Percentiles rank a stretch among this genome's conserved stretches.
phyloP scores from a whole-genome alignment of 2,113 vertebrate species.

The human region DNA sequence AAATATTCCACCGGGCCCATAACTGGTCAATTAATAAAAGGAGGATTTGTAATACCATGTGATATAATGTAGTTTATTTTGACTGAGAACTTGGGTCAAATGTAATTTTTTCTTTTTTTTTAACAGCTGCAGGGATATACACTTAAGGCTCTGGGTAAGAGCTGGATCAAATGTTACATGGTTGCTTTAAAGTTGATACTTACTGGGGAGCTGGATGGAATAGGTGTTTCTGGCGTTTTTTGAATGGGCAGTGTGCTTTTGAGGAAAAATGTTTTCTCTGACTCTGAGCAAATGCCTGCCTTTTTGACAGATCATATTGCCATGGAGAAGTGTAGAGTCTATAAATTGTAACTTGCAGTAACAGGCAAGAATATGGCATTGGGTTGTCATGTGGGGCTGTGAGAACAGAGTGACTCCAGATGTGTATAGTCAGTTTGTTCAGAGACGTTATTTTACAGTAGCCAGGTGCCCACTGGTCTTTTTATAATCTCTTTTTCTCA shows the following conservation, averaged over 20 bases:
- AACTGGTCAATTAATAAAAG: neutral
- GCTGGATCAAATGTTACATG: neutral
- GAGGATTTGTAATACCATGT: neutral
- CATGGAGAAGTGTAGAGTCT: slow-evolving; percentile 19
- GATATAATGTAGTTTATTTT: neutral
- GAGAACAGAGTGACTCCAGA: neutral
- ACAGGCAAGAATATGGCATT: neutral
- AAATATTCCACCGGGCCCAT: neutral
- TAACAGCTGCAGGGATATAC: neutral
- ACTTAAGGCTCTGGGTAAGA: neutral
- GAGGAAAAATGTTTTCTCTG: neutral
- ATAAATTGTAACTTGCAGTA: neutral
- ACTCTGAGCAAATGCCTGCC: slow-evolving; percentile 10
- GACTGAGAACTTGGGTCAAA: neutral
- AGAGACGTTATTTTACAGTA: neutral
- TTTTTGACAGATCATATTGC: slow-evolving; percentile 35
- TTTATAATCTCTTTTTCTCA: neutral
- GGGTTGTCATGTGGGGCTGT: neutral
- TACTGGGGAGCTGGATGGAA: neutral
- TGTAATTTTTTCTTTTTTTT: neutral
- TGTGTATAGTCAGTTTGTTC: neutral
- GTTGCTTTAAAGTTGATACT: neutral
- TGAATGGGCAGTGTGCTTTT: neutral
- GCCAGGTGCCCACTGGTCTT: neutral
- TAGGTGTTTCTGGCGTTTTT: neutral